Base-by-base conservation (phyloP, 2,888 invertebrate genomes). In the Ophion ellenae region DNA sequence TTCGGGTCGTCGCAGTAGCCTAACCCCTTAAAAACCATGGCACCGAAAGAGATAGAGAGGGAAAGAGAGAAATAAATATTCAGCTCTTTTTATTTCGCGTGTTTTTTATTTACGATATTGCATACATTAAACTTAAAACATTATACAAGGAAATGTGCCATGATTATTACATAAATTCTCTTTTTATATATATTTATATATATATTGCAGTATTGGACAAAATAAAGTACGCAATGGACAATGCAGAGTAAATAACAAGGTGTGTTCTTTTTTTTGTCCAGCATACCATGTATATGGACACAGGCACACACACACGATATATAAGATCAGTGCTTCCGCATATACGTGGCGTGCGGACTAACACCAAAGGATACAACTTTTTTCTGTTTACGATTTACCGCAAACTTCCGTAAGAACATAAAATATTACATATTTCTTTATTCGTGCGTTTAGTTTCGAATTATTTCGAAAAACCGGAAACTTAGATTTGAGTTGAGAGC, bases 1-100 rank as follows among this genome's bases (percentile, higher is more conserved):
- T 32, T 4, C 3, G 32, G 4, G 32, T 32, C 32, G 32, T 2
- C 32, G 4, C 32, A 32, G 32, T 32, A 2, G 32, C 32, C 32
- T 32, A 32, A 32, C 32, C 4, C 32, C 32, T 32, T 32, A 63
- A 85, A 45, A 76, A 81, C 74, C 85, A 74, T 69, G 6, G 32
- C 32, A 40, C 57, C 17, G 5, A 57, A 11, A 66, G 28, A 66
- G 20, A 14, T 20, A 17, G 4, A 32, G 32, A 32, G 36, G n/a
- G 59, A 57, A n/a, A 47, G 0, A 24, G 5, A 7, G 17, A 17
- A 45, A 17, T 40, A 40, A 40, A 40, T 40, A 40, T 40, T 40
- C 47, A 1, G 45, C 1, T 2, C 32, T 5, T 11, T 20, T 24
- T 45, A 24, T 7, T 45, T 69, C 24, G 20, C 14, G 5, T 2